Base-by-base conservation (phyloP, 2,113 vertebrate species). In the Addax nasomaculatus region DNA sequence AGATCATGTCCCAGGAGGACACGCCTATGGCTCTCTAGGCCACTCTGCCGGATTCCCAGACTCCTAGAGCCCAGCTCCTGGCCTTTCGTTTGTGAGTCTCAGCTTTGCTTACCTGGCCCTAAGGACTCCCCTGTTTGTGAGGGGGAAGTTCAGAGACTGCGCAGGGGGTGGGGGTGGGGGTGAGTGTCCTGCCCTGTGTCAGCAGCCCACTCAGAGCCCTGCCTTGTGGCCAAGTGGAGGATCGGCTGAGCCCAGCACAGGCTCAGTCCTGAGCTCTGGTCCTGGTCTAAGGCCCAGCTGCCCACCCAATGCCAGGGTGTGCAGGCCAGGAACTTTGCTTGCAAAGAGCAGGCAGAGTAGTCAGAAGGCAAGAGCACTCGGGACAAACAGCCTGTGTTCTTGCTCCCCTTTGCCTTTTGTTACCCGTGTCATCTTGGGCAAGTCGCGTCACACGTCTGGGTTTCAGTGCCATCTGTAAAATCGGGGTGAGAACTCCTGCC, bases 401-500 rank as follows among this genome's bases (percentile, higher is more conserved):
- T 10, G 55, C 16, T 57, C 23, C 70, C 85, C 49, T 64, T 57
- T 67, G 55, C 79, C 95, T 79, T 60, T 73, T 55, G 58, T 85
- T 67, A 12, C 36, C 49, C 21, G 30, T 12, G 57, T 93, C 93
- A 76, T 89, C 89, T 80, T 17, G 76, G 93, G 79, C 91, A 93
- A 89, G 89, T 90, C 79, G 47, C 3, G 7, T 83, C 12, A 36
- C 64, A 81, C 45, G 17, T 16, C 53, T 27, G 80, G 33, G 86
- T 53, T 25, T 93, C 90, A 33, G 10, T 76, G 58, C 89, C 88
- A 83, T 89, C 88, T 81, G 67, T 93, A 55, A 92, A 92, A 57
- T 30, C 57, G 39, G 79, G 49, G 16, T 90, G 89, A 96, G 85
- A 90, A 85, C 27, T 30, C 58, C 43, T 49, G 47, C 94, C 81